Base-by-base conservation (phyloP, 2,888 invertebrate species). In the Thymelicus acteon region DNA sequence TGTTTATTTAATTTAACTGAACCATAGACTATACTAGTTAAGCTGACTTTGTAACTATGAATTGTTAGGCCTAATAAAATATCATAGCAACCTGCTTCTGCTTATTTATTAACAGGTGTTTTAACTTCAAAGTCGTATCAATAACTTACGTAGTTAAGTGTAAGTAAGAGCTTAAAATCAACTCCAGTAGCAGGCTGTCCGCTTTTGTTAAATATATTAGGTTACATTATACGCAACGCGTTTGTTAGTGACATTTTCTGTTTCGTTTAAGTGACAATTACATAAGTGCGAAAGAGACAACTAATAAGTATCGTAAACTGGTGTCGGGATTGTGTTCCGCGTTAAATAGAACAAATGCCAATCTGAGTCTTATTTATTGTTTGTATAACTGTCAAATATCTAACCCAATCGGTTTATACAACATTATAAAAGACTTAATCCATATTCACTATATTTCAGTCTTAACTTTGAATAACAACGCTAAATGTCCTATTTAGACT, bases 301-400 rank as follows among this genome's bases (percentile, higher is more conserved):
- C 19, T 47, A 44, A 47, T 44, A 69, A 48, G 15, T 64, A 60
- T 37, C 49, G 37, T 63, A 64, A 39, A 62, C 63, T 63, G 68
- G 58, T 63, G 69, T 63, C 63, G 40, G 69, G 48, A 39, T 69
- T 69, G 69, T 69, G 69, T 58, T 63, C 49, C 31, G 58, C 58
- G 58, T 69, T 40, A 69, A 69, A 63, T 69, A 58, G 69, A 69
- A 69, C 63, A 60, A 69, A 69, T 60, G 69, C 69, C 69, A 47
- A 62, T 63, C 60, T 63, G 63, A 69, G 63, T 57, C 58, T 63
- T 58, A 69, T 69, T 69, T 69, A 69, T 69, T 63, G 69, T 69
- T 69, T 39, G 63, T 63, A 39, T 69, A 63, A 58, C 62, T 69
- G 69, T 69, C 69, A 39, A 7, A n/a, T 7, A 52, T 52, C n/a